Base-by-base conservation (phyloP, 2,113 vertebrate species). In the Panthera tigris region DNA sequence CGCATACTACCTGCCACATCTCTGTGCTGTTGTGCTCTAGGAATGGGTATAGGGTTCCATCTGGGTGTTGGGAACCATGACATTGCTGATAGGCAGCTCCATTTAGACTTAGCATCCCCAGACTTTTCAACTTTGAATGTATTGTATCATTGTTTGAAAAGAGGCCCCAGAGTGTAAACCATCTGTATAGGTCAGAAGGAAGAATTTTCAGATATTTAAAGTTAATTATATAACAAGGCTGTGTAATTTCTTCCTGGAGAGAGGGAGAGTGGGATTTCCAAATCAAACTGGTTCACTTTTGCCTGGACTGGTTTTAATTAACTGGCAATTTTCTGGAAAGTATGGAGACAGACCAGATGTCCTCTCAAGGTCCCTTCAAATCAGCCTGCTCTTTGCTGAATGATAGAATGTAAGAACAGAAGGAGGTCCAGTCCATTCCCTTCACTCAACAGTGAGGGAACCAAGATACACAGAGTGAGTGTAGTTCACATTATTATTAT, bases 1-100 rank as follows among this genome's bases (percentile, higher is more conserved):
- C 0, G 0, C 8, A 0, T 1, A 0, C 13, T 1, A 12, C 31
- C 88, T 21, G 6, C 0, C 11, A 5, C 33, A 0, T 4, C 69
- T 57, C 63, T 7, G 3, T 21, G 48, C 39, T 50, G n/a, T 5
- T 1, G 63, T 31, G 36, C 85, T 48, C 25, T 9, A n/a, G 69
- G 57, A 36, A 63, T 9, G 36, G n/a, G 19, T 0, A 5, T 0
- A 19, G 7, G 7, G 29, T 21, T 50, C 57, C 33, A 6, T 48
- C 29, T 27, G 45, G 45, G 33, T 18, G 3, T 23, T 29, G 10
- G 94, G 31, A 39, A 15, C 31, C 3, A 0, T 29, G 45, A 41
- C 0, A 0, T 50, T 50, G n/a, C 45, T 27, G 29, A 73, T 15
- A 55, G 45, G 73, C 36, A 36, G 45, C 61, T 50, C 69, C 82